Percentiles rank a stretch among this genome's conserved stretches.
Conservation (phyloP, 2,797 vertebrate species). For the Galagoides demidoff region DNA sequence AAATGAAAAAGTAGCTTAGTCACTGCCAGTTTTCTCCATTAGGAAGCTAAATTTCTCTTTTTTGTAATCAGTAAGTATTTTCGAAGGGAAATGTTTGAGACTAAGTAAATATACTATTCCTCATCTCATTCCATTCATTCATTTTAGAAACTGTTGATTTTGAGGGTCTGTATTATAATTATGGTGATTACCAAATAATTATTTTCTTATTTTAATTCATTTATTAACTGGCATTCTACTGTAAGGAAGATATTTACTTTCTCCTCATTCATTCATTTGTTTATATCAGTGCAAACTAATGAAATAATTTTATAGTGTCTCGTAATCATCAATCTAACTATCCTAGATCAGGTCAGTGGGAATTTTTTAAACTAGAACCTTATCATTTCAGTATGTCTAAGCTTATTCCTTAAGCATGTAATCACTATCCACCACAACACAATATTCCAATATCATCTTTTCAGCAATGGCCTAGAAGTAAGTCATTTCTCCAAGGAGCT, state of each 20-base stretch:
- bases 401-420: not conserved
- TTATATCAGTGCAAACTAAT: not conserved
- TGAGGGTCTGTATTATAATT: not conserved
- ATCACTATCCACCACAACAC: not conserved
- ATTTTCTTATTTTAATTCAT: not conserved
- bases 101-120: not conserved
- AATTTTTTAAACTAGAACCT: not conserved
- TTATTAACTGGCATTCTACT: not conserved
- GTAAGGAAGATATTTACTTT: not conserved
- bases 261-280: not conserved
- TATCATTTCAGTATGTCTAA: not conserved
- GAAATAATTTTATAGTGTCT: not conserved
- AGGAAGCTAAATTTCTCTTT: not conserved
- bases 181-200: not conserved
- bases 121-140: not conserved
- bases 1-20: not conserved
- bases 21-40: not conserved
- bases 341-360: not conserved
- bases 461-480: not conserved
- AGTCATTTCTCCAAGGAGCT: not conserved
- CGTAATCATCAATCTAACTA: not conserved
- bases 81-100: not conserved
- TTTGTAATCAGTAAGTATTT: not conserved
- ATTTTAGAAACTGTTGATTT: not conserved
- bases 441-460: not conserved